A percentile compares a stretch with the other conserved stretches of the same genome.
These are phyloP conservation scores for Halocynthia aurantium DNA, from an alignment of 23 tunicate genomes.

Conservation along the genomic window DNA sequence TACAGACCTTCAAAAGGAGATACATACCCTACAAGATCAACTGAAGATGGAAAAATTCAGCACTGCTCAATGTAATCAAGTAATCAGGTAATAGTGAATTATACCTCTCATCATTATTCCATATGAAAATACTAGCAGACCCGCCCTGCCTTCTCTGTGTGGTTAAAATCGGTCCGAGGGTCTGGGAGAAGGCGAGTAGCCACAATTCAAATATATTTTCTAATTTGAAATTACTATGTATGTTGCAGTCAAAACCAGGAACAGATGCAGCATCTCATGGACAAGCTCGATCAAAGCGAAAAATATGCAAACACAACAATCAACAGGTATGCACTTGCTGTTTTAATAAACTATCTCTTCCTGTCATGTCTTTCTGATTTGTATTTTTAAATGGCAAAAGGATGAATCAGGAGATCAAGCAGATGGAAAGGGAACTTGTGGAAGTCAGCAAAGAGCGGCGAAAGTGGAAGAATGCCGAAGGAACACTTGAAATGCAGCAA, in stretches of 20 bases:
- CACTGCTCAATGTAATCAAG: too few relatives aligned
- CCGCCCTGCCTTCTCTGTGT: too few relatives aligned
- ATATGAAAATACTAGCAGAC: too few relatives aligned
- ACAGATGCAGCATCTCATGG: conserved; percentile 23
- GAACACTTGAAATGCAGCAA: conserved; percentile 29
- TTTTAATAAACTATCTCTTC: background rate
- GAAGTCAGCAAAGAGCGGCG: conserved; percentile 29
- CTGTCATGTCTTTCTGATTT: too few relatives aligned
- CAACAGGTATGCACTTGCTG: conserved; percentile 28
- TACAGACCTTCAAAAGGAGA: conserved; percentile 2
- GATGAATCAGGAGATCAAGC: conserved; percentile 62
- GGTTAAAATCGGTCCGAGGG: too few relatives aligned
- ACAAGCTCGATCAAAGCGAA: conserved; percentile 64
- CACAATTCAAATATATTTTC: background rate
- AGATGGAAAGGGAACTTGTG: conserved; percentile 47
- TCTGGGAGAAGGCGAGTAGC: too few relatives aligned
- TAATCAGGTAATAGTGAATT: too few relatives aligned
- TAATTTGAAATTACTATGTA: background rate
- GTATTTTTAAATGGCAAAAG: conserved; percentile 12
- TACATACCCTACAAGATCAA: conserved; percentile 8
- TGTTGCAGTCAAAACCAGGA: conserved; percentile 50
- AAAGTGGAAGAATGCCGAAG: conserved; percentile 28
- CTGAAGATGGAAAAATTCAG: background rate
- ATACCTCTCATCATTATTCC: too few relatives aligned
- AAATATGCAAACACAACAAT: conserved; percentile 54